phyloP scores from a whole-genome alignment of 2,888 invertebrate genomes.

The Gandaritis pyraliata region DNA sequence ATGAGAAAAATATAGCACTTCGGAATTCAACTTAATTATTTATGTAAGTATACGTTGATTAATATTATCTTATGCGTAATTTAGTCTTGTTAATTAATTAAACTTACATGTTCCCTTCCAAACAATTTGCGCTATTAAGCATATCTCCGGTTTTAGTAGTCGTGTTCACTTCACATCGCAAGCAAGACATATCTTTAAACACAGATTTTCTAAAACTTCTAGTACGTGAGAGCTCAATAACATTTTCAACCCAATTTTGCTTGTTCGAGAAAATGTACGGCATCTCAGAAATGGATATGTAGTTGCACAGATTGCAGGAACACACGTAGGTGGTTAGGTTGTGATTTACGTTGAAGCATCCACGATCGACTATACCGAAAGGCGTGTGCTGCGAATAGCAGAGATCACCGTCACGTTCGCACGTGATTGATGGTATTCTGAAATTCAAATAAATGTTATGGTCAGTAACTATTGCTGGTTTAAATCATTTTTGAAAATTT shows the following conservation, averaged over 20 bases:
- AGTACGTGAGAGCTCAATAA: conserved; percentile 64
- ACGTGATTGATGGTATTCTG: conserved; percentile 62
- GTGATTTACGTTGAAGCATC: conserved; percentile 65
- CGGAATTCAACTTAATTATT: too few relatives aligned
- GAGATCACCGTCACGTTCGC: conserved; percentile 59
- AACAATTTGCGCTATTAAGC: conserved; percentile 57
- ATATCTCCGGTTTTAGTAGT: conserved; percentile 50
- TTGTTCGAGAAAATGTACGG: conserved; percentile 63
- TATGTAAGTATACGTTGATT: too few relatives aligned
- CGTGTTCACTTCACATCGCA: conserved; percentile 67
- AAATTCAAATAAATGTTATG: conserved; percentile 37
- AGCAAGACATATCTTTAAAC: conserved; percentile 67
- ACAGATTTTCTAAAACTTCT: conserved; percentile 63
- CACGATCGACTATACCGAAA: conserved; percentile 70
- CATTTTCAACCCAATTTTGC: conserved; percentile 66
- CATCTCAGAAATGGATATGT: conserved; percentile 67
- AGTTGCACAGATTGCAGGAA: conserved; percentile 73
- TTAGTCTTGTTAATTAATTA: not conserved
- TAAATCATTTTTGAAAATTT: not conserved
- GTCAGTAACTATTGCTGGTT: not conserved
- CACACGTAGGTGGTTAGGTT: conserved; percentile 68
- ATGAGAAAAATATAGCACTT: too few relatives aligned
- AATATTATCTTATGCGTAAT: too few relatives aligned
- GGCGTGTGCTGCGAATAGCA: conserved; percentile 74
- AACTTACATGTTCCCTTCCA: conserved; percentile 70